Evolutionary conservation across 92 coral and sea anemone genomes (phyloP).

Genomic region (Siderastrea siderea): DNA sequence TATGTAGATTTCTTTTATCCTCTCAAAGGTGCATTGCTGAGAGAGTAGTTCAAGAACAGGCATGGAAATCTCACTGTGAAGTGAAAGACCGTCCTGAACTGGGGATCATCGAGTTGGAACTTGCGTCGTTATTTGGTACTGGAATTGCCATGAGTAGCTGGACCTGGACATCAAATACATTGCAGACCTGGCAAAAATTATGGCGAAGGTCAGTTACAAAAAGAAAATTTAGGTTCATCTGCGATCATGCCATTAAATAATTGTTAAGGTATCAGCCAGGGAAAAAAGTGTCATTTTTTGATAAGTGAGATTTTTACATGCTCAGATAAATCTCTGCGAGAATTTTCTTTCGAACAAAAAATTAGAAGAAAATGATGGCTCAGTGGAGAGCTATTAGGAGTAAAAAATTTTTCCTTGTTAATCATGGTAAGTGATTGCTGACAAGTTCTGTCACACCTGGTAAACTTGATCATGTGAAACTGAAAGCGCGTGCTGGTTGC

Average conservation of each 20-base stretch:
- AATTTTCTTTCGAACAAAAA: too few species aligned
- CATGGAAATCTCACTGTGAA: slow-evolving; percentile 69
- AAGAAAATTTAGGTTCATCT: neutral
- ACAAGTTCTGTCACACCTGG: too few species aligned
- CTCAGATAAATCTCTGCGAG: too few species aligned
- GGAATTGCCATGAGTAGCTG: slow-evolving; percentile 99
- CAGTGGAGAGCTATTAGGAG: too few species aligned
- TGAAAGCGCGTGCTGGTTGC: too few species aligned
- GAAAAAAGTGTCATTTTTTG: too few species aligned
- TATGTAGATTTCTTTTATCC: neutral
- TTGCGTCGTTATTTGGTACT: slow-evolving; percentile 96
- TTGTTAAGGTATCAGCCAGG: too few species aligned
- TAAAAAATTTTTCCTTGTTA: too few species aligned
- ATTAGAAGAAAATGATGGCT: too few species aligned
- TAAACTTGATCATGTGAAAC: too few species aligned
- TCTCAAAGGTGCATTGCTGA: slow-evolving; percentile 90
- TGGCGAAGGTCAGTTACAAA: slow-evolving; percentile 85
- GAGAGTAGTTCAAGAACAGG: slow-evolving; percentile 73
- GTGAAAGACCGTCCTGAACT: slow-evolving; percentile 84
- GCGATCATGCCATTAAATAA: neutral
- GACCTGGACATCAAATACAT: slow-evolving; percentile 98
- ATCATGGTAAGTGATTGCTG: too few species aligned
- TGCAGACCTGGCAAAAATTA: slow-evolving; percentile 93
- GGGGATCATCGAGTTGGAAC: slow-evolving; percentile 87
- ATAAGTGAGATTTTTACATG: too few species aligned